Base-by-base conservation (phyloP, 2,888 invertebrate genomes). In the Seladonia tumulorum region DNA sequence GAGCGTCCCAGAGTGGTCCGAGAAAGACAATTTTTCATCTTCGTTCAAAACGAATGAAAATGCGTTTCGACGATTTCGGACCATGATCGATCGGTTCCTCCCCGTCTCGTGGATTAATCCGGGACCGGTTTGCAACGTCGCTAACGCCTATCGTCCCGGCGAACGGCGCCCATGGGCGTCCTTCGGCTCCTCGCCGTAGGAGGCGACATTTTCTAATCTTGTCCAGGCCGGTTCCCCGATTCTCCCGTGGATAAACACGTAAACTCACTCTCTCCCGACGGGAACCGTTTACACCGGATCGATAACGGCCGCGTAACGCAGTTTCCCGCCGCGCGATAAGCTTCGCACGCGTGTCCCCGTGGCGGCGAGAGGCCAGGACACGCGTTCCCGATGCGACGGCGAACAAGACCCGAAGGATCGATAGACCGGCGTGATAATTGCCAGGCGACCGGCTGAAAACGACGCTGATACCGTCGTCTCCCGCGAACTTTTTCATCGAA, bases 311-410 rank as follows among this genome's bases (percentile, higher is more conserved):
- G 63, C 63, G 63, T 63, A 29, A 88, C 82, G 80, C 85, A 87
- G 85, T 88, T 90, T 90, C 85, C 83, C 81, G 86, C 86, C 81
- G 82, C 66, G 88, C 87, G 87, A 90, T 87, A 77, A 77, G 83
- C 74, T 70, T 73, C 72, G 77, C 74, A 72, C 72, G 70, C n/a
- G 70, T 42, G 70, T 70, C 68, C 35, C 68, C 39, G 39, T 39
- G 39, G 12, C 68, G 68, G 35, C 12, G 39, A 39, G 68, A 35
- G n/a, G 70, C 73, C 22, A 73, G 29, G 29, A 73, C 49, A 39
- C 73, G 66, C 76, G 79, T 83, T 78, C 80, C 81, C 79, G 68
- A 53, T 25, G 71, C 81, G 68, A 53, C 16, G 68, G 72, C 72
- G 80, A 83, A 85, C 86, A 72, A 76, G 75, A 79, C 66, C 29